phyloP scores from a whole-genome alignment of 1,140 invertebrate species.

The Megalonaias nervosa region DNA sequence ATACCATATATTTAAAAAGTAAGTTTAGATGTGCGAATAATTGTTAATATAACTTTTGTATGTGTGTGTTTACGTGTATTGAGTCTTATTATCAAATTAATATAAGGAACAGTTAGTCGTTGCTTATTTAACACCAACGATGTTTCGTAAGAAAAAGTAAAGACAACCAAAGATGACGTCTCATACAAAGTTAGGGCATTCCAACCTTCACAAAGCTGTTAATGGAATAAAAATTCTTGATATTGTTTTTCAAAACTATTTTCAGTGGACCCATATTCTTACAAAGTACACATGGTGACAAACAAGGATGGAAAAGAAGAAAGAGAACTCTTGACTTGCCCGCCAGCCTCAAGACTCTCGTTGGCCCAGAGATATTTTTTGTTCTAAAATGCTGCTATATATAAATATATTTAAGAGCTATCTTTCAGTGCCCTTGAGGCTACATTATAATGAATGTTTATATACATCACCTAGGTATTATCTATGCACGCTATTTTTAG shows the following conservation, averaged over 20 bases:
- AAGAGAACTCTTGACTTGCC: constrained; percentile 54
- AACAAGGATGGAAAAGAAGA: constrained; percentile 41
- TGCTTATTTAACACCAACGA: neutral
- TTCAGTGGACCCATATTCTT: constrained; percentile 67
- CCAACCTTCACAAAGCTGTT: neutral
- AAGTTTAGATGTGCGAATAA: too few species aligned
- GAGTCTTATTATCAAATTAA: too few species aligned
- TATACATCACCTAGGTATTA: too few species aligned
- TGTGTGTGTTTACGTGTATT: too few species aligned
- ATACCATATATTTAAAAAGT: too few species aligned
- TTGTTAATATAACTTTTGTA: too few species aligned
- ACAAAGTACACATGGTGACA: constrained; percentile 55
- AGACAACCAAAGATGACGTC: neutral
- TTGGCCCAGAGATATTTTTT: constrained; percentile 65
- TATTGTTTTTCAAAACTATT: constrained; percentile 4
- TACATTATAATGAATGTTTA: too few species aligned
- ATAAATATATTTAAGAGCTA: too few species aligned
- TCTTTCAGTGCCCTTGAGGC: too few species aligned
- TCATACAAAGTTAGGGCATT: neutral
- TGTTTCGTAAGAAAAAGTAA: neutral
- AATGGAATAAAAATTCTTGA: constrained; percentile 5
- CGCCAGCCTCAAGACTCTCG: constrained; percentile 51
- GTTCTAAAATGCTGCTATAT: constrained; percentile 40
- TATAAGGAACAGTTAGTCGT: neutral
- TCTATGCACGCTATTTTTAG: too few species aligned